Evolutionary conservation across 1,140 invertebrate genomes (phyloP), one percentile per base, ranked within the genome.

Genomic region (Vanessa tameamea): DNA sequence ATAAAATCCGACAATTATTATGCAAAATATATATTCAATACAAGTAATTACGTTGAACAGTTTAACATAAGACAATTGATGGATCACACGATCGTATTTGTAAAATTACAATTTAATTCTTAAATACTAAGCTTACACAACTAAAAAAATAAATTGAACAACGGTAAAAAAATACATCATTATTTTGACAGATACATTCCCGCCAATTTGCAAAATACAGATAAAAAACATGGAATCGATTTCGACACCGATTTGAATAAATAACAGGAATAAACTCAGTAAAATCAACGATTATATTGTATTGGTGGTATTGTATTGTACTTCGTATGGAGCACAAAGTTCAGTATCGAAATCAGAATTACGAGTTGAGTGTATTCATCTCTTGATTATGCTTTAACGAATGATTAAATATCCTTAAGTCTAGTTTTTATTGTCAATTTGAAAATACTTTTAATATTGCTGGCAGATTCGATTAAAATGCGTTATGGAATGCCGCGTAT

Each of bases 11-110:
- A 57, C 13, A 66, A 63, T 26, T 73, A 78, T 79, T 82, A 82
- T 77, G 79, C 79, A 82, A 82, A 82, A 82, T 79, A 82, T 82
- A 81, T 82, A 80, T 78, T 78, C 78, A 63, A 77, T 80, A 76
- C 69, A 74, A 73, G 37, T 70, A 72, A 76, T 75, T 68, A 75
- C 59, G 51, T 57, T 74, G 50, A 75, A 75, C 64, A 71, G 63
- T 65, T 11, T 57, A 71, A 73, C 26, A 73, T 72, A 59, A 47
- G 61, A 43, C 37, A 43, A 9, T 43, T 43, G 53, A 71, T 13
- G 23, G 50, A 53, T 53, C 14, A 53, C 53, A 57, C 53, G 53
- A 57, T 57, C 53, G 16, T 16, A 50, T 55, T 53, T 67, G n/a
- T 67, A 55, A n/a, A 55, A 73, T 73, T 67, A 64, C 16, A 47